Conservation (phyloP, 2,888 invertebrate species). For the Drosophila merina region DNA sequence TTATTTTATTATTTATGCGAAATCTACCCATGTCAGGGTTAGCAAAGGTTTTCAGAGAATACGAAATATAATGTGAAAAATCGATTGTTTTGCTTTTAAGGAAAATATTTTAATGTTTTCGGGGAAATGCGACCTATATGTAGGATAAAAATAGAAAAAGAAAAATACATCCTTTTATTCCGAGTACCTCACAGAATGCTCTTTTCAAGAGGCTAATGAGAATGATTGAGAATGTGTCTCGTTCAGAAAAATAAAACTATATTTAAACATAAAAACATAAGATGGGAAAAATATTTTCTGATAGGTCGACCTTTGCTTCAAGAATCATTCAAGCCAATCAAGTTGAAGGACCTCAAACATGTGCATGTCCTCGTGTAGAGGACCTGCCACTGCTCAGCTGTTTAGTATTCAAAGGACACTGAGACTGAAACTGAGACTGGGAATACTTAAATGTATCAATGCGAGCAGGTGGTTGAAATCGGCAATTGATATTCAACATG, state of each 20-base stretch:
- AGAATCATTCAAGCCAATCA: slow-evolving; percentile 7
- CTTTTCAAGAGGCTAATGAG: too few relatives aligned
- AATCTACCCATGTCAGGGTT: not conserved
- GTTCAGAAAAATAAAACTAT: not conserved
- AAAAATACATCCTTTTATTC: too few relatives aligned
- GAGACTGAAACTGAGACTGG: too few relatives aligned
- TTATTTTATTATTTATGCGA: slow-evolving; percentile 2
- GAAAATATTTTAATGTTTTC: not conserved
- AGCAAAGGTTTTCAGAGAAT: not conserved
- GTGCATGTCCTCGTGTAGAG: not conserved
- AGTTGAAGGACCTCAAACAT: slow-evolving; percentile 35
- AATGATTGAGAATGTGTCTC: too few relatives aligned
- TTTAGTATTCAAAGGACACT: slow-evolving; percentile 15
- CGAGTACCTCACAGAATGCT: too few relatives aligned
- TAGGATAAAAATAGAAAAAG: too few relatives aligned
- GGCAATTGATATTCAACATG: slow-evolving; percentile 14
- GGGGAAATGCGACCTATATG: too few relatives aligned
- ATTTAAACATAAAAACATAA: slow-evolving; percentile 6
- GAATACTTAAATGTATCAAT: slow-evolving; percentile 12
- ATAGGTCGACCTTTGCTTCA: not conserved
- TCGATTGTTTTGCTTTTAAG: not conserved
- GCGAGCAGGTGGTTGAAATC: slow-evolving; percentile 16
- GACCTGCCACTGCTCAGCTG: slow-evolving; percentile 3
- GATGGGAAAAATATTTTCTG: not conserved
- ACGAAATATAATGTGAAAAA: not conserved